Evolutionary conservation across 2,113 vertebrate species (phyloP), one percentile per base, ranked within the genome.

Genomic region (Indicator indicator): DNA sequence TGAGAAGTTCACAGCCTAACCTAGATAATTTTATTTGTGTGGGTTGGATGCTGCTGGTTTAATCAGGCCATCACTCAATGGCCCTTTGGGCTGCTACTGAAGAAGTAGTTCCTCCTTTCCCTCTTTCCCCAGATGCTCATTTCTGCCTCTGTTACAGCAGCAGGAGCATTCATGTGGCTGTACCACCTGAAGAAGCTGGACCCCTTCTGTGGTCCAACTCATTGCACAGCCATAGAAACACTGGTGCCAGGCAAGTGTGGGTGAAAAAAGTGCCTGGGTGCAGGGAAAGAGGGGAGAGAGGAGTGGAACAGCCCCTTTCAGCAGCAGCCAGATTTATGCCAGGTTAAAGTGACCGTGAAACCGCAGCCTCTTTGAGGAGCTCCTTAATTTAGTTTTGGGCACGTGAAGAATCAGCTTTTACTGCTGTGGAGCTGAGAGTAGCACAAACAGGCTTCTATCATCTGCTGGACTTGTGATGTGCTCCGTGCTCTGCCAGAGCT

Each of bases 371-470:
- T 90, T 91, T 91, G 90, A 94, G 85, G 12, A 94, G 85, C 73
- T 91, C 83, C 88, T 95, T 88, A 89, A 95, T 94, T 95, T 97
- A 93, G 83, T 56, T 91, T 86, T 88, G 93, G 90, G 88, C 88
- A 84, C 8, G 59, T 55, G 90, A 94, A 91, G 91, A 95, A 95
- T 95, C 80, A 83, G 73, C 82, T 69, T 78, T 86, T 90, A 28
- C 88, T 78, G 62, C 71, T 58, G 3, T 79, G 3, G 30, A 75
- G 84, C 82, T 75, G 80, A 81, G 69, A 78, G 91, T 88, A 68
- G 85, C 89, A 97, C 91, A 96, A 94, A 55, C 90, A 88, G 70
- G 83, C 93, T 89, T 94, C 94, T 94, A 88, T 88, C 88, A 88
- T 63, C 88, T 36, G 24, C 88, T 71, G 65, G 58, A 27, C 75